Evolutionary conservation across 1,140 invertebrate species (phyloP), one percentile per base, ranked within the genome.

Genomic region (Drosophila subpulchrella): DNA sequence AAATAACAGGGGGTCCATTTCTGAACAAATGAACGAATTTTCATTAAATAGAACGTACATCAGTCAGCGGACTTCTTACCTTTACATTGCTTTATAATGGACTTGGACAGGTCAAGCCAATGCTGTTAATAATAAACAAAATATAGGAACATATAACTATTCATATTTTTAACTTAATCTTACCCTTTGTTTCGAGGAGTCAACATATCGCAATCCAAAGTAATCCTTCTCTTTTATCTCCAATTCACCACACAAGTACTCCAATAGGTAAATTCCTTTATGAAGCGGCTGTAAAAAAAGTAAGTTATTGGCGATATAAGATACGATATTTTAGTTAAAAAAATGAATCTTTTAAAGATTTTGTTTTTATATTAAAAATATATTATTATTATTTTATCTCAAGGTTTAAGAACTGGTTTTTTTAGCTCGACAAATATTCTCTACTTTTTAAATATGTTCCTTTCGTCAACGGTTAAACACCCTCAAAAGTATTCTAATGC

Each of bases 161-260:
- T 50, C 5, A 32, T 17, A 17, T 6, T 8, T 13, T 39, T n/a
- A 39, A 1, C 10, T 53, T 53, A 20, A 1, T 91, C 94, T 95
- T 94, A 98, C 98, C 94, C 98, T 95, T 93, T 99, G 98, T 84
- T 98, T 98, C 78, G 96, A 95, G 34, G 95, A 93, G 93, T 99
- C 98, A 36, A 98, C 97, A 95, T 97, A 99, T 67, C 98, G 95
- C 27, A 99, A 94, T 8, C 98, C 98, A 93, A 99, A 99, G 93
- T 99, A 99, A 93, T 99, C 98, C 83, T 97, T 98, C 93, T 99
- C 98, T 68, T 97, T 95, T 74, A 99, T 95, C 93, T 98, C 98
- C 62, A 99, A 94, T 91, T 98, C 96, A 80, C 97, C 95, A 93
- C 98, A 99, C 59, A 99, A 96, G 94, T 97, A 96, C 91, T 99